These are phyloP conservation scores for Glaucopsyche alexis DNA, from an alignment of 2,888 invertebrate genomes.

Conservation along the genomic window DNA sequence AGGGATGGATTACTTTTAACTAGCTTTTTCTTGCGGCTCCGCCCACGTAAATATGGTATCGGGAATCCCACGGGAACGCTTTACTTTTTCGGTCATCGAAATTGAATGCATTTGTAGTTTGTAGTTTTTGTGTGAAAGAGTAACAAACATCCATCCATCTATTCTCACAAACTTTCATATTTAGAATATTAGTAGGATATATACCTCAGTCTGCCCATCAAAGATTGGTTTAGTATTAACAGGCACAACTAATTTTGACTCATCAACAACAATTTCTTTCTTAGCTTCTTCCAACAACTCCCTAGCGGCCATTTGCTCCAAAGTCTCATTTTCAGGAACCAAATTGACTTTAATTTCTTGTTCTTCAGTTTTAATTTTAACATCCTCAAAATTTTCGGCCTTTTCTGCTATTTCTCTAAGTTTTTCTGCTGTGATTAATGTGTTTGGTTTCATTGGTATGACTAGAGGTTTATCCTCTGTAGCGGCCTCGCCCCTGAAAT, in stretches of 20 bases:
- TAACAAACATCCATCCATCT: too few species aligned
- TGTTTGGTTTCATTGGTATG: conserved; percentile 83
- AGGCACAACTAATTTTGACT: conserved; percentile 73
- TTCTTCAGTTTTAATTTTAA: conserved; percentile 55
- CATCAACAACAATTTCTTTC: conserved; percentile 58
- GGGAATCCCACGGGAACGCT: too few species aligned
- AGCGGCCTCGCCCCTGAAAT: conserved; percentile 74
- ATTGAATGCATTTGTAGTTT: too few species aligned
- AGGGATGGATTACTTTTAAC: too few species aligned
- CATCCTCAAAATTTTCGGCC: conserved; percentile 74
- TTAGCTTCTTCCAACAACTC: conserved; percentile 84
- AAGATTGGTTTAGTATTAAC: conserved; percentile 77
- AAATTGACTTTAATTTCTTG: conserved; percentile 30
- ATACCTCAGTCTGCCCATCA: conserved; percentile 82
- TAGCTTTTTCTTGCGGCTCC: too few species aligned
- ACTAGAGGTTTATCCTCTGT: conserved; percentile 80
- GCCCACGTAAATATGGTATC: too few species aligned
- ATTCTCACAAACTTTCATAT: too few species aligned
- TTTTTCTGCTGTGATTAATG: conserved; percentile 74
- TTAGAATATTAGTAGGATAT: neutral
- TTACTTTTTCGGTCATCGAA: too few species aligned
- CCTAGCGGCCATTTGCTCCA: conserved; percentile 86
- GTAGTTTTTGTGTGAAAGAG: too few species aligned
- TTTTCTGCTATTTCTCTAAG: conserved; percentile 72
- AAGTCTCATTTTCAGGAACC: conserved; percentile 52